These are phyloP conservation scores for Plemyria rubiginata DNA, from an alignment of 2,888 invertebrate genomes.

Conservation along the genomic window DNA sequence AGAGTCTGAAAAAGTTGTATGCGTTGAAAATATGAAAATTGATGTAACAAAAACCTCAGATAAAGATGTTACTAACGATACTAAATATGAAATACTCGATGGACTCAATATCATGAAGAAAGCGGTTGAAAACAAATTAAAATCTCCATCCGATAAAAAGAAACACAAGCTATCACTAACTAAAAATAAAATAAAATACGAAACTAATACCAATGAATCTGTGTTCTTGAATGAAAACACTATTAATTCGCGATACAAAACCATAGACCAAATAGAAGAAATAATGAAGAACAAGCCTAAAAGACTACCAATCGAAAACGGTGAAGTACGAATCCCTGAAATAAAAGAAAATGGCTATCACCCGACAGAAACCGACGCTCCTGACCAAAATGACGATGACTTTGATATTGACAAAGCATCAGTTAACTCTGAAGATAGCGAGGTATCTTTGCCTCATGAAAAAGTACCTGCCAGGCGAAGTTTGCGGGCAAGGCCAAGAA, in stretches of 20 bases:
- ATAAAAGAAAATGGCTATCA: constrained; percentile 29
- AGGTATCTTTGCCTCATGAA: constrained; percentile 34
- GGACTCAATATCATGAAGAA: constrained; percentile 10
- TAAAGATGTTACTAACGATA: constrained; percentile 14
- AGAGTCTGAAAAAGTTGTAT: constrained; percentile 3
- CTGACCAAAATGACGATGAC: constrained; percentile 39
- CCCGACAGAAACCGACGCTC: constrained; percentile 22
- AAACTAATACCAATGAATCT: background rate
- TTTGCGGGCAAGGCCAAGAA: constrained; percentile 43
- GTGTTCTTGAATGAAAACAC: constrained; percentile 1
- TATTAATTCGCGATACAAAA: constrained; percentile 25
- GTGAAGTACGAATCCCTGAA: constrained; percentile 30
- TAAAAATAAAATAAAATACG: constrained; percentile 13
- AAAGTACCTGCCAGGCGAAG: constrained; percentile 47
- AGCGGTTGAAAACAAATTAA: constrained; percentile 8
- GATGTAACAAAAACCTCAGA: constrained; percentile 11
- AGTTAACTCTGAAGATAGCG: constrained; percentile 54
- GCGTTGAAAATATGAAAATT: constrained; percentile 2
- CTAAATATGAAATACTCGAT: constrained; percentile 30
- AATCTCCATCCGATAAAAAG: constrained; percentile 18
- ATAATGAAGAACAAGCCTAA: constrained; percentile 29
- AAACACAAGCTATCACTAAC: constrained; percentile 21
- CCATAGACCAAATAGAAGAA: constrained; percentile 33
- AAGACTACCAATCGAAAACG: constrained; percentile 28
- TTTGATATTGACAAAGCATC: constrained; percentile 48